Evolutionary conservation across 2,113 vertebrate species (phyloP).

Genomic region (Fregata magnificens): DNA sequence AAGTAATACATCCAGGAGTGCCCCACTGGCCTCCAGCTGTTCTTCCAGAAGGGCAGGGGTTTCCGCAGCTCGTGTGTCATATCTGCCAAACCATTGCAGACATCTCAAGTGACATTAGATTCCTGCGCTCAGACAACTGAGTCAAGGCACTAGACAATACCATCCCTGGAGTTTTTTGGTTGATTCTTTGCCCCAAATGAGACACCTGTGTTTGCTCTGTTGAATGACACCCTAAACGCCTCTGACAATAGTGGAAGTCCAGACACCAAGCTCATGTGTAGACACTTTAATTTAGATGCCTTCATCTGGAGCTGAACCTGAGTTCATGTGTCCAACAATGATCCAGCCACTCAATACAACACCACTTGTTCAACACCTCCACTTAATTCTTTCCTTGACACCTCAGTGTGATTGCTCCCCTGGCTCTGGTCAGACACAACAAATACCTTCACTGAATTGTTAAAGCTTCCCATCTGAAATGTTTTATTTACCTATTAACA

Average conservation of each 20-base stretch:
- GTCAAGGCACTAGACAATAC: background rate
- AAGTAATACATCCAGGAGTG: background rate
- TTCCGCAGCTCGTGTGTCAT: background rate
- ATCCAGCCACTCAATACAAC: background rate
- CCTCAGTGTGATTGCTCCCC: background rate
- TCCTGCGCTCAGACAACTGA: background rate
- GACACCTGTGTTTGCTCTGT: background rate
- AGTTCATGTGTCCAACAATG: background rate
- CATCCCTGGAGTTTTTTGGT: background rate
- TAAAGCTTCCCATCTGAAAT: background rate
- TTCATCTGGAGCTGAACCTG: background rate
- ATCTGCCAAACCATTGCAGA: background rate
- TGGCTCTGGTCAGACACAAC: background rate
- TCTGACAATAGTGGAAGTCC: background rate
- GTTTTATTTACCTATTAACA: background rate
- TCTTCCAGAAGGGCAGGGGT: background rate
- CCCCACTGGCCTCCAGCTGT: background rate
- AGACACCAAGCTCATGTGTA: background rate
- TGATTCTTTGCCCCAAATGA: background rate
- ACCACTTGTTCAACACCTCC: background rate
- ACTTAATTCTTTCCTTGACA: background rate
- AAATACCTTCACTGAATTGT: background rate
- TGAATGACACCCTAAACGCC: background rate
- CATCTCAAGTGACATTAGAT: background rate
- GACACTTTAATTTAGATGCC: background rate